Conservation (phyloP, 2,888 invertebrate species). For the Brachypalpus laphriformis region DNA sequence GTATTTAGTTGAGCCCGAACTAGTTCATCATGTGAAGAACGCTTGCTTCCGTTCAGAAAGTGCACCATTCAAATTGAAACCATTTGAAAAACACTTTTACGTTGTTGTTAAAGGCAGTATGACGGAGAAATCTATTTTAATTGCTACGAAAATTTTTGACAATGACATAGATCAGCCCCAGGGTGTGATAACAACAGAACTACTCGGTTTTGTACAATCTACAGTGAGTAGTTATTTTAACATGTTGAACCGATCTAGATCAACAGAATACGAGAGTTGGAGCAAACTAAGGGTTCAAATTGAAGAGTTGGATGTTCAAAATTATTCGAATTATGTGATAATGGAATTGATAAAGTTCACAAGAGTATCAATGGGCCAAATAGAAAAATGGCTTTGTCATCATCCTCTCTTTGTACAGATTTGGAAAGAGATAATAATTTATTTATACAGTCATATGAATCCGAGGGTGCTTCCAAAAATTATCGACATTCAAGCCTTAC, state of each 20-base stretch:
- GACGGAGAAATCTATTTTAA: conserved; percentile 2
- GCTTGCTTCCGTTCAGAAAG: background rate
- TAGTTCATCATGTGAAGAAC: background rate
- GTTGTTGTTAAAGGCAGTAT: background rate
- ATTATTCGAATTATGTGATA: background rate
- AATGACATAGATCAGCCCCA: background rate
- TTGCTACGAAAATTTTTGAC: conserved; percentile 5
- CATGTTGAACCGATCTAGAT: background rate
- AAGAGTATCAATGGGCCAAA: conserved; percentile 67
- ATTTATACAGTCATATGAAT: conserved; percentile 83
- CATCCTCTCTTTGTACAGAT: conserved; percentile 84
- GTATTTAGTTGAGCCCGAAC: background rate
- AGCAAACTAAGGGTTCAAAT: background rate
- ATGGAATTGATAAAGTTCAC: background rate
- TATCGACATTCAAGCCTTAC: background rate
- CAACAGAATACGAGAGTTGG: conserved; percentile 10
- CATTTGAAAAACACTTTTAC: background rate
- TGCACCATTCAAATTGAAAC: background rate
- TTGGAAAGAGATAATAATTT: conserved; percentile 84
- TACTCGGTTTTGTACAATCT: background rate
- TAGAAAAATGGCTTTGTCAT: conserved; percentile 82
- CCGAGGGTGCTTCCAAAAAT: conserved; percentile 61
- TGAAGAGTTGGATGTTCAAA: background rate
- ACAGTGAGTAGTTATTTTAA: conserved; percentile 19
- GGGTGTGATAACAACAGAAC: background rate